Evolutionary conservation across 2,888 invertebrate genomes (phyloP).

Genomic region (Meteorus colon): DNA sequence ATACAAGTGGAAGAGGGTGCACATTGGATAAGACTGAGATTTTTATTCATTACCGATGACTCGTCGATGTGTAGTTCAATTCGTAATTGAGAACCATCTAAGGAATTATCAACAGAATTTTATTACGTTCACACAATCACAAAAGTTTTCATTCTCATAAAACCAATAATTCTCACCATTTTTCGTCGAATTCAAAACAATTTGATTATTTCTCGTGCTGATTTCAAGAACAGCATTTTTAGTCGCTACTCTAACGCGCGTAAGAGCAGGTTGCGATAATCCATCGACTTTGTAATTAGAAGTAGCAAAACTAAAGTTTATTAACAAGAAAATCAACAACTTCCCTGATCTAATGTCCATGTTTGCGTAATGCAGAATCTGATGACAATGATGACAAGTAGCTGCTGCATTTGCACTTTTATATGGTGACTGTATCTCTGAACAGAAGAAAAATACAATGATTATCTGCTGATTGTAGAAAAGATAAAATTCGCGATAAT

Average conservation of each 20-base stretch:
- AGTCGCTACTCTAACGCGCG: slow-evolving; percentile 37
- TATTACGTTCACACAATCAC: background rate
- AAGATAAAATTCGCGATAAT: slow-evolving; percentile 34
- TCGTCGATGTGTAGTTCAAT: slow-evolving; percentile 16
- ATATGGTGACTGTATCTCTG: slow-evolving; percentile 28
- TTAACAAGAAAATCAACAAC: slow-evolving; percentile 30
- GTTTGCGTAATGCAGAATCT: background rate
- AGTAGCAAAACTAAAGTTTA: slow-evolving; percentile 22
- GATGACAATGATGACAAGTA: slow-evolving; percentile 24
- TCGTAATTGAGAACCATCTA: slow-evolving; percentile 35
- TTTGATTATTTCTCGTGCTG: slow-evolving; percentile 42
- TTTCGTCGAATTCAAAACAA: slow-evolving; percentile 54
- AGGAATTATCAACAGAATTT: background rate
- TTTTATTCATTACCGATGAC: slow-evolving; percentile 30
- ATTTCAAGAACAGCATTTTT: slow-evolving; percentile 57
- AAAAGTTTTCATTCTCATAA: background rate
- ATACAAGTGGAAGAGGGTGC: slow-evolving; percentile 54
- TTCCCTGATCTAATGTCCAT: slow-evolving; percentile 34
- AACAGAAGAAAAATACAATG: slow-evolving; percentile 26
- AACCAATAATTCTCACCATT: slow-evolving; percentile 51
- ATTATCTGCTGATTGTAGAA: slow-evolving; percentile 25
- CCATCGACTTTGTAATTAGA: background rate
- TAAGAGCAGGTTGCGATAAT: background rate
- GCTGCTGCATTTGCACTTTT: slow-evolving; percentile 23
- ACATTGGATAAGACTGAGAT: slow-evolving; percentile 45